Base-by-base conservation (phyloP, 2,888 invertebrate genomes). In the Harpagoxenus sublaevis region DNA sequence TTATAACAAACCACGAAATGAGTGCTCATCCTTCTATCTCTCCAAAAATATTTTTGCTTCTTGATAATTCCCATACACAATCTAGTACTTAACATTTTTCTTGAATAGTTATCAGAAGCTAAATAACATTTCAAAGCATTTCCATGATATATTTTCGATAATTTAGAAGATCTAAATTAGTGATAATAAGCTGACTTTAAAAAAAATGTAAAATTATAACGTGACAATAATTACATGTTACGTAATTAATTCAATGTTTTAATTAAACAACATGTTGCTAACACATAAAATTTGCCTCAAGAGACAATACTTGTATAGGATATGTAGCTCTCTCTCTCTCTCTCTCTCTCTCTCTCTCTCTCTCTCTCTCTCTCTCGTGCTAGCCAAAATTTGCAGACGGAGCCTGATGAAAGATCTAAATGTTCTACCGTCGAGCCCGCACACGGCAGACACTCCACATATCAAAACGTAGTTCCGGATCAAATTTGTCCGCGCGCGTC, bases 391-490 rank as follows among this genome's bases (percentile, higher is more conserved):
- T 68, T 66, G 66, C 68, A 12, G 39, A 15, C 53, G n/a, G 10
- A 68, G 18, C 18, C 53, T 35, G 28, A 28, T 28, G 68, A 18
- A 77, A 68, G 51, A 28, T 53, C 70, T 55, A 55, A 78, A 70
- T 42, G 78, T 28, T 55, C n/a, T 15, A 53, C 42, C 53, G 70
- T 42, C 35, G 53, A n/a, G 5, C n/a, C 12, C 5, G 45, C 6
- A 15, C 18, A 31, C 31, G 45, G 18, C 51, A 9, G 4, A 15
- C 28, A 42, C n/a, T 39, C 31, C n/a, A 48, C 57, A 42, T 79
- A 71, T 79, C 73, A 79, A 71, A 71, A 48, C 73, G 45, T 71
- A 79, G 45, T 60, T 77, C 57, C 57, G 48, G 45, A 79, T 71
- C 57, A 79, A 71, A 79, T 79, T 79, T 79, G 79, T 79, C 35